Conservation (phyloP, 2,888 invertebrate species). For the Polyommatus icarus region DNA sequence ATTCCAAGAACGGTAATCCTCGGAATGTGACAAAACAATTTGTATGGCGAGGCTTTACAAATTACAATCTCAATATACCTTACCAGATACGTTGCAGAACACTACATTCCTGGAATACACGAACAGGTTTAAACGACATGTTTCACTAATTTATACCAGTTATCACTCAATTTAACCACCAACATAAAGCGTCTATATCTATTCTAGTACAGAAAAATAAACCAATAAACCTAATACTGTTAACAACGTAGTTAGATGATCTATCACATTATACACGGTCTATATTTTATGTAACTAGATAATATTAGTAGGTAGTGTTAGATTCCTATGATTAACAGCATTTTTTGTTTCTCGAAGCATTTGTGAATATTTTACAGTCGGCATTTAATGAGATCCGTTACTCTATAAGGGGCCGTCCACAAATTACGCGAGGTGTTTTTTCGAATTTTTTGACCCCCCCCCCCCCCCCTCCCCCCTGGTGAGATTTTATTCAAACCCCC, state of each 20-base stretch:
- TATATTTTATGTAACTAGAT: slow-evolving; percentile 6
- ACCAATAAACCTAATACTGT: slow-evolving; percentile 4
- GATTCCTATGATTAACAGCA: background rate
- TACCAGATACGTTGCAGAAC: background rate
- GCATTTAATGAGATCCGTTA: slow-evolving; percentile 1
- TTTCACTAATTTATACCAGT: slow-evolving; percentile 12
- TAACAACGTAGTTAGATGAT: background rate
- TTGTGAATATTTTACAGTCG: slow-evolving; percentile 4
- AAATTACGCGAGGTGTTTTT: too few species aligned
- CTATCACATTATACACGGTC: background rate
- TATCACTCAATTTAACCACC: slow-evolving; percentile 10
- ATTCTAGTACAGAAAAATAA: slow-evolving; percentile 20
- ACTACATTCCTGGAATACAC: background rate
- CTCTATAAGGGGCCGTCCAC: too few species aligned
- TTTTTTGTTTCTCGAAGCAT: background rate
- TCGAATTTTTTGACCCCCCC: too few species aligned
- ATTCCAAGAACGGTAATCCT: slow-evolving; percentile 6
- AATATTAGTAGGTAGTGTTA: slow-evolving; percentile 1
- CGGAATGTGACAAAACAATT: slow-evolving; percentile 12
- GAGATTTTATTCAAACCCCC: too few species aligned
- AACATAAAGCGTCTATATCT: slow-evolving; percentile 13
- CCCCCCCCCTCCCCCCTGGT: too few species aligned
- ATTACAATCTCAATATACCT: background rate
- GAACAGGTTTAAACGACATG: background rate
- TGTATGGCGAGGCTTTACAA: background rate